Conservation (phyloP, 1,140 invertebrate species). For the Prorops nasuta region DNA sequence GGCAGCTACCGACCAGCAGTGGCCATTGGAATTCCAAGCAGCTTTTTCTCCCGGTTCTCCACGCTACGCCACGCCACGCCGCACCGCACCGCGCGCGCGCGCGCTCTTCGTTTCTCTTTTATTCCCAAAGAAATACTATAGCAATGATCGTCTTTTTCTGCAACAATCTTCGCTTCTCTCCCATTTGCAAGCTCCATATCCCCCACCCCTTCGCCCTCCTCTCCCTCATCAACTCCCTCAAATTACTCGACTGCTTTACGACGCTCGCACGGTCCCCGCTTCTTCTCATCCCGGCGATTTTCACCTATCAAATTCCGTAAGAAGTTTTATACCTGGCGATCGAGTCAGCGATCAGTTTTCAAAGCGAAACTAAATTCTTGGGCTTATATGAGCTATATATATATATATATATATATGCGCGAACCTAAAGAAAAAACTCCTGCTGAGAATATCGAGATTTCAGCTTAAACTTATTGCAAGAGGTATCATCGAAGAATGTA, state of each 20-base stretch:
- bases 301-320: neutral
- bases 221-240: neutral
- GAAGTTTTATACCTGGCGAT: neutral
- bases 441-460: no score
- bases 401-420: no score
- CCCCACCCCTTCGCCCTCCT: neutral
- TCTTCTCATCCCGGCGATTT: neutral
- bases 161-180: neutral
- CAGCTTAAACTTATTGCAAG: no score
- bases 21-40: constrained; percentile 3
- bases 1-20: constrained; percentile 14
- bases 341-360: no score
- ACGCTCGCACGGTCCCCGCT: neutral
- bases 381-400: no score
- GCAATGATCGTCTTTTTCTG: constrained; percentile 16
- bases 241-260: neutral
- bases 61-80: constrained; percentile 5
- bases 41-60: constrained; percentile 13
- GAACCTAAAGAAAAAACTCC: no score
- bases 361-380: no score
- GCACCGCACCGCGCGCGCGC: neutral
- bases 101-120: neutral
- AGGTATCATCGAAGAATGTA: no score
- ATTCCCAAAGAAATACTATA: constrained; percentile 6
- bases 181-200: constrained; percentile 6